Percentiles rank a stretch among this genome's conserved stretches.
Evolutionary conservation across 2,888 invertebrate genomes (phyloP).

Genomic region (Vanessa cardui): DNA sequence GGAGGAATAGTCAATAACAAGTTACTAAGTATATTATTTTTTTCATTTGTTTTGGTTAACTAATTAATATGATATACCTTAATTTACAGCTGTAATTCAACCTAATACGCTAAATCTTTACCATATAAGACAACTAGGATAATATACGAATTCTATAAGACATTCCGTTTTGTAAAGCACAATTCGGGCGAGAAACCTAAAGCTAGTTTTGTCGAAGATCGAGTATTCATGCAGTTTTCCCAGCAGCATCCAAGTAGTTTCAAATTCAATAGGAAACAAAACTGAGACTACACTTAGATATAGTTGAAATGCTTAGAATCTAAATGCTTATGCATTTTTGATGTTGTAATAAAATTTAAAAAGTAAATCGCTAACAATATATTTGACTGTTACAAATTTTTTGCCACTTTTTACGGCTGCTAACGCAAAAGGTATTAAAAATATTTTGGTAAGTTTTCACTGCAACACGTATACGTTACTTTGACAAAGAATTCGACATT

Average conservation of each 20-base stretch:
- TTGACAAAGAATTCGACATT: no score
- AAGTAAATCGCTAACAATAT: background rate
- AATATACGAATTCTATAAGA: constrained; percentile 20
- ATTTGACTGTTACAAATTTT: no score
- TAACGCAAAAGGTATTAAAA: no score
- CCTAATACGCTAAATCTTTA: no score
- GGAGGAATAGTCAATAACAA: no score
- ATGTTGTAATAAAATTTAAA: constrained; percentile 15
- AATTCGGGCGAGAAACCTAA: constrained; percentile 30
- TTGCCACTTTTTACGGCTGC: no score
- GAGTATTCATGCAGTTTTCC: constrained; percentile 35
- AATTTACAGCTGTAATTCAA: no score
- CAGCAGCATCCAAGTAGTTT: constrained; percentile 34
- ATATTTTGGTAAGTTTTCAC: no score
- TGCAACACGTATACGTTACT: no score
- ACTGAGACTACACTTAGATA: constrained; percentile 24
- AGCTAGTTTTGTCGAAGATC: constrained; percentile 38
- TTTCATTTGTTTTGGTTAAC: no score
- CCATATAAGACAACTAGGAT: background rate
- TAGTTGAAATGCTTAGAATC: constrained; percentile 34
- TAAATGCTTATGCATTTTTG: constrained; percentile 33
- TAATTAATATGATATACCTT: no score
- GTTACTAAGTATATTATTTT: no score
- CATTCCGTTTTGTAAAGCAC: constrained; percentile 30
- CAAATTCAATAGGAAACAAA: constrained; percentile 43